Evolutionary conservation across 2,797 vertebrate genomes (phyloP).

Genomic region (Fringilla coelebs): DNA sequence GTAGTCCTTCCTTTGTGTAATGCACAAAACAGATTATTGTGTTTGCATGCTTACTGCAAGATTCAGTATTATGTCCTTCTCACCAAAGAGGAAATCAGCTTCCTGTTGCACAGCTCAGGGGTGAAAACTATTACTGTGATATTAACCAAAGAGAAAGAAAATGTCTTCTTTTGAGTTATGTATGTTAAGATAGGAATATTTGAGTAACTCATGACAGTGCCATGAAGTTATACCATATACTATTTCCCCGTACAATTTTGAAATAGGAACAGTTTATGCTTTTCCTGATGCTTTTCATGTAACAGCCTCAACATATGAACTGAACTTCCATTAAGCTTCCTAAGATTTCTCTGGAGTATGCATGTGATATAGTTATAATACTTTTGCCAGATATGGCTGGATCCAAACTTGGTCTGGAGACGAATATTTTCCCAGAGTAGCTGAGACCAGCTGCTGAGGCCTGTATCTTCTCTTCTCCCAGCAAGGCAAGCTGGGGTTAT

Average conservation of each 20-base stretch:
- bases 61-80: neutral
- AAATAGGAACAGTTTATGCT: conserved; percentile 32
- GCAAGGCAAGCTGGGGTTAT: conserved; percentile 42
- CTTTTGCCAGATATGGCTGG: conserved; percentile 56
- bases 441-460: conserved; percentile 62
- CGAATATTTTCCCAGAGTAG: conserved; percentile 50
- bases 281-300: conserved; percentile 54
- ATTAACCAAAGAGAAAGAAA: neutral
- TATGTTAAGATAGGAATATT: neutral
- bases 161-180: neutral
- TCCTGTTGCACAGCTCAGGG: neutral
- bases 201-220: neutral
- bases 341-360: conserved; percentile 51
- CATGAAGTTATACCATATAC: neutral
- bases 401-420: conserved; percentile 57
- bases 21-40: neutral
- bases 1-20: neutral
- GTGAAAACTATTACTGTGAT: neutral
- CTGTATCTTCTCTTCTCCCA: conserved; percentile 43
- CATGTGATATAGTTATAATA: conserved; percentile 20
- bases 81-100: neutral
- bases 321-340: conserved; percentile 53
- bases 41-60: neutral
- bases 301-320: conserved; percentile 53
- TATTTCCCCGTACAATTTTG: neutral